Percentiles rank a stretch among this genome's conserved stretches.
Evolutionary conservation across 2,113 vertebrate genomes (phyloP).

Genomic region (Pseudois nayaur): DNA sequence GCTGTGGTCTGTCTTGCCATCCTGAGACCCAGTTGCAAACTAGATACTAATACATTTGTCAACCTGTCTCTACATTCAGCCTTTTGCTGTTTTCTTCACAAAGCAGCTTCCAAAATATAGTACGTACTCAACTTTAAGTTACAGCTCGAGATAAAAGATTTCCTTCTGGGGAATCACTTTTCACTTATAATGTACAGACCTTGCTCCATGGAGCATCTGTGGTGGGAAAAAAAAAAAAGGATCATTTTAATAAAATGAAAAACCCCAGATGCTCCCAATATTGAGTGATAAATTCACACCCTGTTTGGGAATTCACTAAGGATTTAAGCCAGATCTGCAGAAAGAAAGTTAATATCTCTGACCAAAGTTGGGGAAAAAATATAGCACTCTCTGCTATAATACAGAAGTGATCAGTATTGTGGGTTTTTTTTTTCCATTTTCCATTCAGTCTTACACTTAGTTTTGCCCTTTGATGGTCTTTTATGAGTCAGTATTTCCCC

Average conservation of each 20-base stretch:
- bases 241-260: conserved; percentile 55
- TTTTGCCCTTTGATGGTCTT: neutral
- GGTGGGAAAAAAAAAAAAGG: neutral
- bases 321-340: neutral
- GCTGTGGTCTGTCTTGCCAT: neutral
- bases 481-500: neutral
- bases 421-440: neutral
- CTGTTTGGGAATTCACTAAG: conserved; percentile 20
- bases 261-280: conserved; percentile 33
- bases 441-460: neutral
- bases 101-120: neutral
- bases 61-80: neutral
- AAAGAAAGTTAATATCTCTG: conserved; percentile 28
- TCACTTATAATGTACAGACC: neutral
- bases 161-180: conserved; percentile 46
- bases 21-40: neutral
- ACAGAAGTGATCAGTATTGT: neutral
- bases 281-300: conserved; percentile 30
- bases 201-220: neutral
- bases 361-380: neutral
- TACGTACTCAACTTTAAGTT: neutral
- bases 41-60: neutral
- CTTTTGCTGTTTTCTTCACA: neutral
- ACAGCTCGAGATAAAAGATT: conserved; percentile 29
- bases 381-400: neutral